Conservation (phyloP, 1,140 invertebrate genomes). For the Drosophila kohkoa region DNA sequence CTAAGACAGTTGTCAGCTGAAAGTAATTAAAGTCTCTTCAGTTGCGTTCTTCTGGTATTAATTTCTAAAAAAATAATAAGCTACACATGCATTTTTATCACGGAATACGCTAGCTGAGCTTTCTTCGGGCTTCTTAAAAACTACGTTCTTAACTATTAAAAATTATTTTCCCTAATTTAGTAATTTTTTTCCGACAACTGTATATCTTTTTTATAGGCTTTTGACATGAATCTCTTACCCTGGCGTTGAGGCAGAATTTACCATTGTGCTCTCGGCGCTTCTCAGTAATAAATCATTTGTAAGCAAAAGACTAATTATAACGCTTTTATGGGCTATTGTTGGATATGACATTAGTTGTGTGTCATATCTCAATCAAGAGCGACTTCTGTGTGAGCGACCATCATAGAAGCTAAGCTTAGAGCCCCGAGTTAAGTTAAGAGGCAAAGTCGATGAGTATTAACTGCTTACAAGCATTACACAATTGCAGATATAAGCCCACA, state of each 20-base stretch:
- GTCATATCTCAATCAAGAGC: constrained; percentile 17
- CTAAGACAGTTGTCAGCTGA: constrained; percentile 3
- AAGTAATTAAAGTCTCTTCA: not conserved
- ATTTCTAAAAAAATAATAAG: too few species aligned
- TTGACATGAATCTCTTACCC: not conserved
- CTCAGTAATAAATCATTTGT: constrained; percentile 7
- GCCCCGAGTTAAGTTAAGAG: constrained; percentile 7
- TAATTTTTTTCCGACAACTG: not conserved
- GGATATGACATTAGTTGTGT: constrained; percentile 14
- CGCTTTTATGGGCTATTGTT: constrained; percentile 13
- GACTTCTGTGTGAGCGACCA: constrained; percentile 6
- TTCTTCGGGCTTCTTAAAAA: not conserved
- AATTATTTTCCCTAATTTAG: not conserved
- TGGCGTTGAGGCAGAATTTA: not conserved
- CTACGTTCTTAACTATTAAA: not conserved
- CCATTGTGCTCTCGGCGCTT: not conserved
- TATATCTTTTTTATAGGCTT: constrained; percentile 7
- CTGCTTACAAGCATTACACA: constrained; percentile 58
- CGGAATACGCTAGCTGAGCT: too few species aligned
- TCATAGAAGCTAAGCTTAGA: constrained; percentile 13
- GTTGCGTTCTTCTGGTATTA: not conserved
- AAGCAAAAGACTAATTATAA: constrained; percentile 13
- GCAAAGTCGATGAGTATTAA: constrained; percentile 51
- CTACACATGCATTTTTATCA: too few species aligned
- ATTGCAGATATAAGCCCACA: constrained; percentile 55